Evolutionary conservation across 2,797 vertebrate genomes (phyloP).

Genomic region (Apogon hyalosoma): DNA sequence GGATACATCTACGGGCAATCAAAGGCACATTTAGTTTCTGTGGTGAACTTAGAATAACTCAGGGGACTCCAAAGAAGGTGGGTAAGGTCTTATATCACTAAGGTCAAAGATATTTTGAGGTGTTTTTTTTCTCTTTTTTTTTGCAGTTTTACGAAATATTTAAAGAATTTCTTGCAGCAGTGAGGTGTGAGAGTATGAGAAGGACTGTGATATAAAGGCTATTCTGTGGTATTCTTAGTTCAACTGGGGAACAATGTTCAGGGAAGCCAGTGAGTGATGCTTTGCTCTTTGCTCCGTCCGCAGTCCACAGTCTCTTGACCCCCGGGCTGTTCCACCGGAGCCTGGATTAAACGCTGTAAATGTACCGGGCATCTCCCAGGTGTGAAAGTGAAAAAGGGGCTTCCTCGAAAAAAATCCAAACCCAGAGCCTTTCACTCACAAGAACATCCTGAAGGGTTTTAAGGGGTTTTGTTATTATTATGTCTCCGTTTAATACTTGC

Average conservation of each 20-base stretch:
- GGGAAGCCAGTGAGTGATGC: constrained; percentile 18
- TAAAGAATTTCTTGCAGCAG: not conserved
- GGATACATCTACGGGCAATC: too few relatives aligned
- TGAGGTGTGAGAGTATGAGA: constrained; percentile 6
- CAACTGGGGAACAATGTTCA: not conserved
- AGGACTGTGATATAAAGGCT: constrained; percentile 3
- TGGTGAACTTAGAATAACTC: too few relatives aligned
- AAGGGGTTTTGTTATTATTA: not conserved
- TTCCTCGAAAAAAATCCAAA: constrained; percentile 15
- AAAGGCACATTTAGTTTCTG: too few relatives aligned
- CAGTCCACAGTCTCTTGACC: constrained; percentile 48
- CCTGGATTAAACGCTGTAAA: constrained; percentile 53
- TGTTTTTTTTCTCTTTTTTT: too few relatives aligned
- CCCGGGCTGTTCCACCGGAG: constrained; percentile 30
- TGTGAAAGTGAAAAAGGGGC: constrained; percentile 40
- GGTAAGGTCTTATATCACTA: too few relatives aligned
- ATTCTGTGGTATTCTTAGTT: not conserved
- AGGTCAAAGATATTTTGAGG: too few relatives aligned
- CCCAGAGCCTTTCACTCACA: not conserved
- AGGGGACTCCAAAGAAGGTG: too few relatives aligned
- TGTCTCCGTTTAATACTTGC: not conserved
- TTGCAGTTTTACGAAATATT: not conserved
- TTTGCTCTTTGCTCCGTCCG: constrained; percentile 19
- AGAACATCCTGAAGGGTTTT: not conserved
- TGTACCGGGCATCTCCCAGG: constrained; percentile 59